A percentile compares a stretch with the other conserved stretches of the same genome.
Evolutionary conservation across 1,140 invertebrate species (phyloP).

Genomic region (Drosophila suzukii): DNA sequence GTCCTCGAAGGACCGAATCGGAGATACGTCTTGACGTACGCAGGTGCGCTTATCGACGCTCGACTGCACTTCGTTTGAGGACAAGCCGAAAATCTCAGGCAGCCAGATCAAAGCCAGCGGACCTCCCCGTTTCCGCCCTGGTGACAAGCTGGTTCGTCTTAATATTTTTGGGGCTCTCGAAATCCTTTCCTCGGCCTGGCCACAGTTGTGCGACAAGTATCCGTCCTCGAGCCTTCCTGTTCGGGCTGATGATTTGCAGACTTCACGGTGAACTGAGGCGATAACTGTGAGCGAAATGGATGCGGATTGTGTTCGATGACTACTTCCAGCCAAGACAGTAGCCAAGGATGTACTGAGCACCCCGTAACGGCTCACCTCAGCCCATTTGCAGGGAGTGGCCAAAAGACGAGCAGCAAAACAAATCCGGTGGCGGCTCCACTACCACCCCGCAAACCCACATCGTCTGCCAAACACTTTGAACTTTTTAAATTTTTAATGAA

Average conservation of each 20-base stretch:
- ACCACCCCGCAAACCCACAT: slow-evolving; percentile 22
- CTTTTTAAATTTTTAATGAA: slow-evolving; percentile 84
- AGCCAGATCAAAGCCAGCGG: slow-evolving; percentile 74
- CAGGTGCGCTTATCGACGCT: slow-evolving; percentile 80
- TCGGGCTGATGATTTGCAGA: slow-evolving; percentile 31
- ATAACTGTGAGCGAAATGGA: slow-evolving; percentile 25
- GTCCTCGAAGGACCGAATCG: slow-evolving; percentile 7
- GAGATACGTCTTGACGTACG: slow-evolving; percentile 63
- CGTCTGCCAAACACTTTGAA: slow-evolving; percentile 82
- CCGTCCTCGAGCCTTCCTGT: neutral
- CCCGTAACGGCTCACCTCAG: neutral
- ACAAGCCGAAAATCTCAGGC: slow-evolving; percentile 74
- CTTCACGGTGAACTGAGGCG: slow-evolving; percentile 38
- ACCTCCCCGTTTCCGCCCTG: slow-evolving; percentile 6
- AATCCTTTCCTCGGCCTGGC: slow-evolving; percentile 55
- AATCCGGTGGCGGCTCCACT: slow-evolving; percentile 22
- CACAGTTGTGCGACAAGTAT: slow-evolving; percentile 75
- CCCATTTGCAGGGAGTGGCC: neutral
- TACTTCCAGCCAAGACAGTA: neutral
- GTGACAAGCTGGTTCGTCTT: slow-evolving; percentile 56
- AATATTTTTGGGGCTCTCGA: slow-evolving; percentile 68
- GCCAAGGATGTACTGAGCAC: slow-evolving; percentile 21
- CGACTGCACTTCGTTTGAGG: slow-evolving; percentile 75
- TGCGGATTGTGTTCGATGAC: slow-evolving; percentile 14
- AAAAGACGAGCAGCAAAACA: slow-evolving; percentile 8